A percentile compares a stretch with the other conserved stretches of the same genome.
Conservation (phyloP, 1,140 invertebrate species). For the Musca domestica region DNA sequence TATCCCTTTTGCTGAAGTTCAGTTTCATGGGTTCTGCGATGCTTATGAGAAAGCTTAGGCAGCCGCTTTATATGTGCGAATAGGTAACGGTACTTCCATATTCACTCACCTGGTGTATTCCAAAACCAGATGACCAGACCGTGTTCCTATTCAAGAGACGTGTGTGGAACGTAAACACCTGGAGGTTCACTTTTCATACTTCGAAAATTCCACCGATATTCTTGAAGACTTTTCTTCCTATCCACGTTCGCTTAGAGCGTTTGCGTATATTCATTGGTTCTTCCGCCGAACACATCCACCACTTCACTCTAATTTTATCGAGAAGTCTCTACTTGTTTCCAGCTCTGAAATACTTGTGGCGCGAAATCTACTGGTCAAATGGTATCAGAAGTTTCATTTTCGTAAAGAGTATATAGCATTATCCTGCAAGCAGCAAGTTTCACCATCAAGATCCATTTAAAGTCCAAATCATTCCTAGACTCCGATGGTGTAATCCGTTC, state of each 20-base stretch:
- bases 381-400: neutral
- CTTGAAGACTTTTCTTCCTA: too few species aligned
- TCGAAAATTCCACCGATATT: neutral
- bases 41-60: slow-evolving; percentile 13
- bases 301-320: neutral
- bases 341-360: neutral
- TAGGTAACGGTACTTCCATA: neutral
- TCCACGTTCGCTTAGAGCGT: too few species aligned
- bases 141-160: neutral
- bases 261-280: neutral
- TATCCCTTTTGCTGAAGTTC: too few species aligned
- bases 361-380: neutral
- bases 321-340: too few species aligned
- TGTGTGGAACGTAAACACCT: neutral
- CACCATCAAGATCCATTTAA: too few species aligned
- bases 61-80: neutral
- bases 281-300: neutral
- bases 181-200: neutral
- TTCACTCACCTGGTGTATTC: neutral
- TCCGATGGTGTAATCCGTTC: too few species aligned
- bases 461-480: too few species aligned
- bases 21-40: slow-evolving; percentile 19
- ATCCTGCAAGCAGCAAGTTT: neutral
- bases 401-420: neutral
- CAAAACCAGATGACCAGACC: too few species aligned